Evolutionary conservation across 2,888 invertebrate species (phyloP).

Genomic region (Aleiodes alternator): DNA sequence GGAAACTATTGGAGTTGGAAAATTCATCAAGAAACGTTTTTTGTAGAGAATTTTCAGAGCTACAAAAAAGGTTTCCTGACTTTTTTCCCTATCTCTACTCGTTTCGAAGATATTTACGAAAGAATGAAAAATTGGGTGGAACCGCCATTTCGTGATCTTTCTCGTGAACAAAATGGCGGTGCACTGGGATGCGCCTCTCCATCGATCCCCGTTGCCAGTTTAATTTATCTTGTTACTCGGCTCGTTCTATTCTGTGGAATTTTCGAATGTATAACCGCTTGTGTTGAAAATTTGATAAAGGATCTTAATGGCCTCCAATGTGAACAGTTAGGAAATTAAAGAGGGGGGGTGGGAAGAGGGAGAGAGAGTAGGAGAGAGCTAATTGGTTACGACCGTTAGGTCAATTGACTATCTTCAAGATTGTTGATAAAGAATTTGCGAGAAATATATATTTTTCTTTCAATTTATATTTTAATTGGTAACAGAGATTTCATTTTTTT

Average conservation of each 20-base stretch:
- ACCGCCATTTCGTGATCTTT: no score
- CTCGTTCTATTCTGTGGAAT: no score
- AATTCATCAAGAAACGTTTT: not conserved
- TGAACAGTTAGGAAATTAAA: not conserved
- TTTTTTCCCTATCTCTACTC: no score
- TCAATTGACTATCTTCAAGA: constrained; percentile 18
- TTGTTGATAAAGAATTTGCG: constrained; percentile 14
- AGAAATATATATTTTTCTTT: not conserved
- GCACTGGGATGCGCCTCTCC: no score
- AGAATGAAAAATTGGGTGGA: no score
- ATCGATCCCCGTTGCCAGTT: no score
- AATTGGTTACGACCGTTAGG: constrained; percentile 30
- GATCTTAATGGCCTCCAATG: constrained; percentile 16
- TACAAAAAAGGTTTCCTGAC: no score
- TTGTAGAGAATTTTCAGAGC: no score
- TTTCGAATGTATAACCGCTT: not conserved
- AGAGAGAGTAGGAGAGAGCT: not conserved
- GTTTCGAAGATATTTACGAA: not conserved
- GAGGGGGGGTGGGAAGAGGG: not conserved
- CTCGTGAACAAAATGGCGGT: no score
- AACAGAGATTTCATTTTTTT: no score
- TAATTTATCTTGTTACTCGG: no score
- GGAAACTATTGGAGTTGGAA: no score
- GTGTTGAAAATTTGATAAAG: constrained; percentile 13
- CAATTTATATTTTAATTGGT: not conserved